These are phyloP conservation scores for Urocynchramus pylzowi DNA, from an alignment of 2,113 vertebrate species.

Conservation along the genomic window DNA sequence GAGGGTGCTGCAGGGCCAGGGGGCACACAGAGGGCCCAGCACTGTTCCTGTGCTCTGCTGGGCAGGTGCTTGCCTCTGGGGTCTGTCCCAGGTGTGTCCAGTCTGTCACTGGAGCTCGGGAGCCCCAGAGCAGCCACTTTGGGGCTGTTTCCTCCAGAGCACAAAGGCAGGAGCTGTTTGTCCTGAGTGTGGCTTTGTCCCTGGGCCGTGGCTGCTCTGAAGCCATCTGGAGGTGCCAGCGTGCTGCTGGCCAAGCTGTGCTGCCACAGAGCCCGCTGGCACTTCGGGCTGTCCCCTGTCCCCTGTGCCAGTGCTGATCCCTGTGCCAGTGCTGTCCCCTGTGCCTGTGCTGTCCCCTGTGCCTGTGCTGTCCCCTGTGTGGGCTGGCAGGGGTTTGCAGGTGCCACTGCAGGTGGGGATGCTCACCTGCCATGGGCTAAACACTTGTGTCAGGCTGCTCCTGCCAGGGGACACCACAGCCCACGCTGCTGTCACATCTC, in stretches of 20 bases:
- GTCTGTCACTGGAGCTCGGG: not conserved
- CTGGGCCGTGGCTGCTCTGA: not conserved
- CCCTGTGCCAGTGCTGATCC: not conserved
- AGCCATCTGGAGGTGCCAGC: not conserved
- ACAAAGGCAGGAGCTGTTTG: not conserved
- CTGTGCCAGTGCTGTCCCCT: not conserved
- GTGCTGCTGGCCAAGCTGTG: not conserved
- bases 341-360: not conserved
- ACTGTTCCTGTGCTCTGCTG: too few species aligned
- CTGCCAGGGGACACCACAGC: not conserved
- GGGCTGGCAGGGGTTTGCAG: not conserved
- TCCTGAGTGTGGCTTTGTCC: not conserved
- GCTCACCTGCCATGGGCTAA: not conserved
- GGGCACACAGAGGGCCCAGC: too few species aligned
- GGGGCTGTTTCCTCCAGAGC: accelerated
- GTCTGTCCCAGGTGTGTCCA: not conserved
- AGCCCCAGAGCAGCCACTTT: not conserved
- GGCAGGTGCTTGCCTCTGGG: not conserved
- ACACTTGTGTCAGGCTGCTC: not conserved
- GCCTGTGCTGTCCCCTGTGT: not conserved
- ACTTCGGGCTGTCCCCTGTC: not conserved
- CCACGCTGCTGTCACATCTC: not conserved
- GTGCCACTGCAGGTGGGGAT: not conserved
- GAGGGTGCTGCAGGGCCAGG: not conserved
- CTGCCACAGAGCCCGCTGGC: not conserved